phyloP scores from a whole-genome alignment of 2,113 vertebrate species.

The Myiozetetes cayanensis region DNA sequence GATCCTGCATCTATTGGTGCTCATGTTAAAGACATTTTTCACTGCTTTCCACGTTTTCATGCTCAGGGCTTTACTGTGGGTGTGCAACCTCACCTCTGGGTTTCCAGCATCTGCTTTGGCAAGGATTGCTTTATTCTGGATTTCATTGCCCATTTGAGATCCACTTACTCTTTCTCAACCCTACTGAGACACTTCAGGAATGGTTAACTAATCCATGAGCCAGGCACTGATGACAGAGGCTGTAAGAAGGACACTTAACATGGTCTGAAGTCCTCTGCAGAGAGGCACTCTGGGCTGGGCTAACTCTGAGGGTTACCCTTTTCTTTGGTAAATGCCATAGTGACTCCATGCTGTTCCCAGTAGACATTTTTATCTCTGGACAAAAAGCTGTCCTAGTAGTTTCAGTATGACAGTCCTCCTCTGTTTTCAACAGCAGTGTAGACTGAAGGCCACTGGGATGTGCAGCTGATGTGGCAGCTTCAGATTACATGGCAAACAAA shows the following conservation, averaged over 20 bases:
- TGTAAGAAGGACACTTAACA: neutral
- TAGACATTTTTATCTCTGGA: neutral
- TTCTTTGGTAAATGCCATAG: neutral
- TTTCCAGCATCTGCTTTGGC: neutral
- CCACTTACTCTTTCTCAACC: neutral
- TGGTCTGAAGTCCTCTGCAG: neutral
- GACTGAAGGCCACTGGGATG: neutral
- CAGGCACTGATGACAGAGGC: neutral
- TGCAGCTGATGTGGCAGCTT: neutral
- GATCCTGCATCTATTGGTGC: neutral
- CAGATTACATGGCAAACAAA: neutral
- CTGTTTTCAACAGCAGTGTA: neutral
- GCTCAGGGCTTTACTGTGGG: neutral
- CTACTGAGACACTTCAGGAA: neutral
- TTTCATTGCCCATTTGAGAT: neutral
- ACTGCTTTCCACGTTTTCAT: neutral
- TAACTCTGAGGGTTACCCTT: neutral
- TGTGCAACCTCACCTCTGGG: neutral
- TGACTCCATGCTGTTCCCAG: neutral
- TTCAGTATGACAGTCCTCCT: neutral
- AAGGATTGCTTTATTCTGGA: neutral
- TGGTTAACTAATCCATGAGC: neutral
- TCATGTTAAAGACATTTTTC: neutral
- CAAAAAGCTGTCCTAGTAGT: neutral
- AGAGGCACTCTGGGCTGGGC: neutral